phyloP scores from a whole-genome alignment of 2,113 vertebrate genomes.

The Notechis scutatus region DNA sequence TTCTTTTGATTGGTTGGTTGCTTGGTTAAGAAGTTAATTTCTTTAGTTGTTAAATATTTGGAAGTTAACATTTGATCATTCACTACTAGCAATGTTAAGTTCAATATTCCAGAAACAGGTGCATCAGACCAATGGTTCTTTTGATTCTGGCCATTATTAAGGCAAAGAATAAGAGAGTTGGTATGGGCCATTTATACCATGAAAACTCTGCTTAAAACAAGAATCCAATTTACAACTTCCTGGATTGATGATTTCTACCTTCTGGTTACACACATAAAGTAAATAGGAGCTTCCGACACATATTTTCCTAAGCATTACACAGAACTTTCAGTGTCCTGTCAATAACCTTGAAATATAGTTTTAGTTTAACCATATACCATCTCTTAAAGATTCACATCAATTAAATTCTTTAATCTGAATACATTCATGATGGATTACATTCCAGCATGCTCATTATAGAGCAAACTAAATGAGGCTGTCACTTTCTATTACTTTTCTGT shows the following conservation, averaged over 20 bases:
- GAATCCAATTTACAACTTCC: neutral
- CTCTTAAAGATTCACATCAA: neutral
- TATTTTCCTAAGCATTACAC: neutral
- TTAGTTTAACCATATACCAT: neutral
- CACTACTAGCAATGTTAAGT: neutral
- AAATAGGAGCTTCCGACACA: neutral
- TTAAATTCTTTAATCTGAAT: neutral
- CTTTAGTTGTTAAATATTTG: neutral
- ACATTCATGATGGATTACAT: neutral
- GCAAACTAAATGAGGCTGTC: neutral
- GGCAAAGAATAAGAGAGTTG: neutral
- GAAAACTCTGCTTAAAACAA: neutral
- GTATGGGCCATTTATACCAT: neutral
- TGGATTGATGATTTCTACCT: neutral
- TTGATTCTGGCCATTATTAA: neutral
- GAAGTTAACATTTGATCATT: neutral
- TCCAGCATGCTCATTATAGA: neutral
- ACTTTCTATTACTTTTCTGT: neutral
- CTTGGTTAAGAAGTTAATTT: neutral
- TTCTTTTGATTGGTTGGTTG: neutral
- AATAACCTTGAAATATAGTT: neutral
- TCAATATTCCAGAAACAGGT: neutral
- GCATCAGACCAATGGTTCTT: neutral
- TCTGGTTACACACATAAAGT: neutral
- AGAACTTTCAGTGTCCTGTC: neutral